Conservation (phyloP, 2,113 vertebrate genomes). For the Machaerirhynchus nigripectus region DNA sequence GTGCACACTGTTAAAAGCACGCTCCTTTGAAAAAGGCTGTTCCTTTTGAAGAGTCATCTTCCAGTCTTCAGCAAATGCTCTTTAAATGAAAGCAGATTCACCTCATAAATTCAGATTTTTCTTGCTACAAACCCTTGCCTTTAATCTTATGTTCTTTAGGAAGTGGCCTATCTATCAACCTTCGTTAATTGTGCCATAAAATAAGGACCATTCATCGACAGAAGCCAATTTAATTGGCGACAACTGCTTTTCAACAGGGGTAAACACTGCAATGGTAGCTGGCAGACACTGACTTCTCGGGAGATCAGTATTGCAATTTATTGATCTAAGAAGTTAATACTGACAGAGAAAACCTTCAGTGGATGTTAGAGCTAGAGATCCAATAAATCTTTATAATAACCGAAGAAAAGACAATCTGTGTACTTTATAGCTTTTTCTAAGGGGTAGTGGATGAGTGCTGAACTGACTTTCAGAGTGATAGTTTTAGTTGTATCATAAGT, state of each 20-base stretch:
- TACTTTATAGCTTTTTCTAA: conserved; percentile 27
- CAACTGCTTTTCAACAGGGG: background rate
- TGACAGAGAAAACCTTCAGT: conserved; percentile 36
- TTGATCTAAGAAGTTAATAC: conserved; percentile 52
- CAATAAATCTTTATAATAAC: conserved; percentile 59
- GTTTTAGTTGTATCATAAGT: background rate
- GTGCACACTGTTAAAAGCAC: background rate
- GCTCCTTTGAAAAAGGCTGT: background rate
- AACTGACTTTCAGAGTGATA: conserved; percentile 1
- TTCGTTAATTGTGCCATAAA: background rate
- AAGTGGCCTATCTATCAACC: background rate
- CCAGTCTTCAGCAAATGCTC: background rate
- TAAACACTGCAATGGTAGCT: background rate
- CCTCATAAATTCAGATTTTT: background rate
- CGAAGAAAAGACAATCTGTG: conserved; percentile 32
- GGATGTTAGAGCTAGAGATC: conserved; percentile 26
- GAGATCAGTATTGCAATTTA: conserved; percentile 36
- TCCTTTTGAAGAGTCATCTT: background rate
- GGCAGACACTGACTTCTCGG: conserved; percentile 9
- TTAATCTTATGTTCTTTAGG: background rate
- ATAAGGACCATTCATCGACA: background rate
- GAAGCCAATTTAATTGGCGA: conserved; percentile 32
- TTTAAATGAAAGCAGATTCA: background rate
- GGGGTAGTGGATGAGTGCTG: background rate
- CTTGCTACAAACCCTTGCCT: background rate